These are phyloP conservation scores for Ascaphus truei DNA, from an alignment of 2,113 vertebrate genomes.

Conservation along the genomic window DNA sequence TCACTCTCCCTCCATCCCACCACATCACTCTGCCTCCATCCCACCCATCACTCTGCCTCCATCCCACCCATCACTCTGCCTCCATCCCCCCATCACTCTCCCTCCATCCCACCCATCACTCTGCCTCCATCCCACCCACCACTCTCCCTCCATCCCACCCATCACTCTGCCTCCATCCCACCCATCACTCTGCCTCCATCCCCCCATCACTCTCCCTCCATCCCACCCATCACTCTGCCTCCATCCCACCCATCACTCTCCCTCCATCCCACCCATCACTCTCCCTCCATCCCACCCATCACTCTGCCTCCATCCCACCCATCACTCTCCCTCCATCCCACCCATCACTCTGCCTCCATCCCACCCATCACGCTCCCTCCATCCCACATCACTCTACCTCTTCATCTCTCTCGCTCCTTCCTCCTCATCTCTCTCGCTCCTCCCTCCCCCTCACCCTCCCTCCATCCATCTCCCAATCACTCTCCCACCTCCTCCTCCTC, in stretches of 20 bases:
- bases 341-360: too few relatives aligned
- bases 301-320: not conserved
- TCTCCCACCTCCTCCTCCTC: too few relatives aligned
- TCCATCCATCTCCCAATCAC: too few relatives aligned
- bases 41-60: not conserved
- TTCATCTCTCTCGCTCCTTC: too few relatives aligned
- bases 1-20: not conserved
- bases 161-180: not conserved
- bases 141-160: not conserved
- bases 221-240: not conserved
- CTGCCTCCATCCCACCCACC: not conserved
- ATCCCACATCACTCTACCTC: too few relatives aligned
- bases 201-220: not conserved
- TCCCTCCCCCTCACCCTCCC: too few relatives aligned
- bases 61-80: not conserved
- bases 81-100: not conserved
- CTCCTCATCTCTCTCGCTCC: too few relatives aligned
- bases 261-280: too few relatives aligned
- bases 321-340: not conserved
- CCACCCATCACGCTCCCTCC: too few relatives aligned
- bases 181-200: not conserved
- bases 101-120: not conserved
- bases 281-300: too few relatives aligned
- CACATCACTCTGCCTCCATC: not conserved
- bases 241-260: too few relatives aligned